Percentiles rank a stretch among this genome's conserved stretches.
These are phyloP conservation scores for Tholera decimalis DNA, from an alignment of 2,888 invertebrate genomes.

Conservation along the genomic window DNA sequence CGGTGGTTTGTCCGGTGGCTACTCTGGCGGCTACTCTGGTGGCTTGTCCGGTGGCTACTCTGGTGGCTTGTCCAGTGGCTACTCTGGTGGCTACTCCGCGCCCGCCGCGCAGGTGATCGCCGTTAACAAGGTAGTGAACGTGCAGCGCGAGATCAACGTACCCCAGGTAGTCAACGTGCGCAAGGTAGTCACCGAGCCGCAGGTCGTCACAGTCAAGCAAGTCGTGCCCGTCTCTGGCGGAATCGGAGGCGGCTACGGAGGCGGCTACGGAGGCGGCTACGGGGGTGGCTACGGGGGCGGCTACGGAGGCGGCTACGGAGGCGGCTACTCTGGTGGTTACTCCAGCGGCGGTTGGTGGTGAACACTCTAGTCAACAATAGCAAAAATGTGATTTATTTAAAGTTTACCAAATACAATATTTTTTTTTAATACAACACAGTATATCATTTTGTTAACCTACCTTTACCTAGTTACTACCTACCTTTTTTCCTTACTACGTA, in stretches of 20 bases:
- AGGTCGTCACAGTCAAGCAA: constrained; percentile 77
- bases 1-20: constrained; percentile 20
- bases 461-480: too few relatives aligned
- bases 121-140: constrained; percentile 73
- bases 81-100: constrained; percentile 52
- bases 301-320: constrained; percentile 16
- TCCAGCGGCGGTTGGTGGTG: constrained; percentile 62
- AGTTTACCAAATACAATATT: constrained; percentile 12
- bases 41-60: constrained; percentile 30
- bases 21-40: constrained; percentile 23
- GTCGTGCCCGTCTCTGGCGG: constrained; percentile 66
- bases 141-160: constrained; percentile 71
- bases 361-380: constrained; percentile 43
- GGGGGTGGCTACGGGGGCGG: constrained; percentile 41
- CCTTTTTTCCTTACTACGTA: too few relatives aligned
- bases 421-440: constrained; percentile 4
- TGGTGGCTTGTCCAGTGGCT: constrained; percentile 31
- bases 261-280: constrained; percentile 44
- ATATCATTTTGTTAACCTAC: not conserved
- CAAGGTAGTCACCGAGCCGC: constrained; percentile 77
- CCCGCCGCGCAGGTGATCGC: constrained; percentile 70
- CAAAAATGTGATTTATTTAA: constrained; percentile 34
- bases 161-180: constrained; percentile 73
- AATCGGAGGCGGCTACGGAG: constrained; percentile 37
- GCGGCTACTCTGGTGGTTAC: constrained; percentile 28